Evolutionary conservation across 2,113 vertebrate species (phyloP).

Genomic region (Eudyptes chrysolophus): DNA sequence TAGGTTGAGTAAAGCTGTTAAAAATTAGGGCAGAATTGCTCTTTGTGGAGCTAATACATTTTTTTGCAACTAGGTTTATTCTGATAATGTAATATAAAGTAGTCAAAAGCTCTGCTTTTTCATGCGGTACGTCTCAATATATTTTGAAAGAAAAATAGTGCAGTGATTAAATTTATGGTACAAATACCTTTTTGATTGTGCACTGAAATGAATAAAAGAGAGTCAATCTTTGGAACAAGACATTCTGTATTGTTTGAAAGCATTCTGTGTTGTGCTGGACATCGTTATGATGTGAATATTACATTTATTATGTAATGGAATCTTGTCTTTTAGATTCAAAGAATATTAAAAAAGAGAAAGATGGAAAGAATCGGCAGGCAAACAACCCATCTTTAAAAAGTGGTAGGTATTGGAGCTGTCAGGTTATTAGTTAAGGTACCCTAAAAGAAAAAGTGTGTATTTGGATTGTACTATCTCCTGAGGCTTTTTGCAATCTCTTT

Average conservation of each 20-base stretch:
- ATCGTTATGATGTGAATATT: neutral
- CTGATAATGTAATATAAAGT: neutral
- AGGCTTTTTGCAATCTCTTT: neutral
- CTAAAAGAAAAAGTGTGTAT: neutral
- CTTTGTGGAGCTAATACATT: neutral
- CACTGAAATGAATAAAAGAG: neutral
- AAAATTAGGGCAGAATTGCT: neutral
- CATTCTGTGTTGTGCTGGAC: conserved; percentile 6
- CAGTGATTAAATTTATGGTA: neutral
- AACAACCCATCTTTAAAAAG: conserved; percentile 69
- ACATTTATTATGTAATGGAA: conserved; percentile 43
- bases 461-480: neutral
- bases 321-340: conserved; percentile 83
- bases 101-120: neutral
- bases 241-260: conserved; percentile 2
- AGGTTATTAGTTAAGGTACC: conserved; percentile 20
- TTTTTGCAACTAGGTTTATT: neutral
- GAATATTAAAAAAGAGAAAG: conserved; percentile 85
- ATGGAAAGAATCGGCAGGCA: conserved; percentile 76
- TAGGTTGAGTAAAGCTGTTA: neutral
- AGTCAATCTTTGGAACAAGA: neutral
- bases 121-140: neutral
- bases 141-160: neutral
- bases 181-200: neutral
- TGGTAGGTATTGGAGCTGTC: conserved; percentile 75